Evolutionary conservation across 2,797 vertebrate genomes (phyloP), one percentile per base, ranked within the genome.

Genomic region (Taeniopygia guttata): DNA sequence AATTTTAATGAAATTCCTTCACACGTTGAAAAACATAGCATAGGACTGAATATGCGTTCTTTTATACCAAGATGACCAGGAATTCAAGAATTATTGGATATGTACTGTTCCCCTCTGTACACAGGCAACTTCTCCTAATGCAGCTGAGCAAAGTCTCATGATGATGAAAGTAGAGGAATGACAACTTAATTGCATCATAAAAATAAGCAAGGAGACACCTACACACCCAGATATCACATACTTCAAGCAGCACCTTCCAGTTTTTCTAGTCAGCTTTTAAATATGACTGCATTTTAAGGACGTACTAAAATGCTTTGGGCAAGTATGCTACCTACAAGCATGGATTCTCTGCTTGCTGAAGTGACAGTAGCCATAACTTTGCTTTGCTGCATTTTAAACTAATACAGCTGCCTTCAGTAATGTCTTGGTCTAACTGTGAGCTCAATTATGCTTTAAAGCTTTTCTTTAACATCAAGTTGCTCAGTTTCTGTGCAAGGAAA

Each of bases 241-340:
- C 54, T 89, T 83, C 78, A 90, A 91, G 73, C 86, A 95, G 84
- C 79, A 92, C 90, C 8, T 73, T 96, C 96, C 87, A 84, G 95
- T 96, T 96, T 92, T 95, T 96, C 96, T 68, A 59, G 95, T 95
- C 46, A 73, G 73, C 55, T 95, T 86, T 90, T 94, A 89, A 94
- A 60, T 21, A 91, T 9, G 76, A 45, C 51, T 55, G 5, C 40
- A 51, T 66, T 93, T 92, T 85, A 93, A 92, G 82, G 76, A 87
- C 6, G 22, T 34, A 59, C 4, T 62, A 83, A 94, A 95, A 51
- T 2, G 58, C 92, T 93, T 63, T 84, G 30, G 72, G 90, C 84
- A 82, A 74, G 15, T 87, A 83, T 86, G 69, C 66, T 55, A 43
- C 66, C 32, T 55, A 32, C 40, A 74, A 85, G 32, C 30, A 25